Base-by-base conservation (phyloP, 2,113 vertebrate genomes). In the Cinclus mexicanus region DNA sequence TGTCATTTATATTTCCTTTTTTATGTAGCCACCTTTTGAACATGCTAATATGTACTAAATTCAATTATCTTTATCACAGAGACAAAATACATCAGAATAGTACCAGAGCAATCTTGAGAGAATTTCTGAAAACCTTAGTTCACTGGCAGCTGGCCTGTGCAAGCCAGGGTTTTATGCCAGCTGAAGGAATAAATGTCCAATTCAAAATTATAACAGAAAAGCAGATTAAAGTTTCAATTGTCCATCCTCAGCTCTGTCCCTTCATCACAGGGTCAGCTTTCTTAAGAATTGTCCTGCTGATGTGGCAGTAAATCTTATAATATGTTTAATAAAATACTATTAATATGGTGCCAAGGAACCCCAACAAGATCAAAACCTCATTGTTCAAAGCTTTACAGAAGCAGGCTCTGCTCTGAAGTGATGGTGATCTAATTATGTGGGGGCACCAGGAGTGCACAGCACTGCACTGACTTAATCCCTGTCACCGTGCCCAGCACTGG, bases 331-430 rank as follows among this genome's bases (percentile, higher is more conserved):
- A 8, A 74, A 93, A 93, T 50, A 53, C 23, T 25, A 93, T 90
- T 85, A 60, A 94, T 44, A 35, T 50, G 70, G 33, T 76, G 39
- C 57, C 68, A 50, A 80, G 70, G 55, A 76, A 87, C 35, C 59
- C 65, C 94, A 95, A 95, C 52, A 47, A 93, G 63, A 96, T 93
- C 71, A 94, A 90, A 93, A 52, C 20, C 75, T 83, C 82, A 70
- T 81, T 77, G 59, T 59, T 77, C 53, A 80, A 84, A 76, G n/a
- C 42, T 47, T 31, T 42, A 55, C 70, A 70, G 14, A 52, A 70
- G 47, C 86, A 39, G 71, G 25, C 59, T 69, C 67, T 92, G 79
- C 79, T 88, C 33, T 42, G 52, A 83, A 76, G 67, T 89, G 78
- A 35, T 2, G 1, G 26, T 3, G 12, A 90, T 95, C 85, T 91